phyloP scores from a whole-genome alignment of 1,140 invertebrate species.

The Hydropsyche tenuis region DNA sequence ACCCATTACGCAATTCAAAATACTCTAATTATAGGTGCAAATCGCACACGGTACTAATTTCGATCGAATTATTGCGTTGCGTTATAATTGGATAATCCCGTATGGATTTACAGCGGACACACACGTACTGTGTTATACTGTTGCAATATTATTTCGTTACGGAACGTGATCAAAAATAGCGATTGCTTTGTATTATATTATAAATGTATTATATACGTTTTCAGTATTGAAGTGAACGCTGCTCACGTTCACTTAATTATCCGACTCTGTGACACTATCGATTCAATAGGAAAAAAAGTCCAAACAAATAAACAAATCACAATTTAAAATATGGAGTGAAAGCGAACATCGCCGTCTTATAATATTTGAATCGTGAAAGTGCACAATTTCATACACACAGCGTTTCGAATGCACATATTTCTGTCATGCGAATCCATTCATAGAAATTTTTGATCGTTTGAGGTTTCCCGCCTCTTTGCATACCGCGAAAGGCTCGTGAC shows the following conservation, averaged over 20 bases:
- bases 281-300: too few relatives aligned
- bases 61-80: too few relatives aligned
- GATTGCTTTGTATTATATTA: slow-evolving; percentile 11
- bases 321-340: slow-evolving; percentile 14
- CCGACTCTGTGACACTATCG: too few relatives aligned
- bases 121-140: not conserved
- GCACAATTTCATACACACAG: not conserved
- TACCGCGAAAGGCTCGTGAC: not conserved
- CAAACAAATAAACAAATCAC: not conserved
- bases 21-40: too few relatives aligned
- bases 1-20: too few relatives aligned
- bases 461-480: not conserved
- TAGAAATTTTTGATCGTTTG: not conserved
- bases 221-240: too few relatives aligned
- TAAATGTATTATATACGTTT: too few relatives aligned
- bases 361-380: not conserved
- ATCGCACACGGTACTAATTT: too few relatives aligned
- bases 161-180: not conserved
- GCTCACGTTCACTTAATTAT: too few relatives aligned
- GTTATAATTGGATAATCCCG: too few relatives aligned
- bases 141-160: not conserved
- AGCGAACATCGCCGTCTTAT: not conserved
- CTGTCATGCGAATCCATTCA: not conserved
- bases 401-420: not conserved
- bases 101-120: too few relatives aligned